These are phyloP conservation scores for Drosophila kepulauana DNA, from an alignment of 1,140 invertebrate genomes.

Conservation along the genomic window DNA sequence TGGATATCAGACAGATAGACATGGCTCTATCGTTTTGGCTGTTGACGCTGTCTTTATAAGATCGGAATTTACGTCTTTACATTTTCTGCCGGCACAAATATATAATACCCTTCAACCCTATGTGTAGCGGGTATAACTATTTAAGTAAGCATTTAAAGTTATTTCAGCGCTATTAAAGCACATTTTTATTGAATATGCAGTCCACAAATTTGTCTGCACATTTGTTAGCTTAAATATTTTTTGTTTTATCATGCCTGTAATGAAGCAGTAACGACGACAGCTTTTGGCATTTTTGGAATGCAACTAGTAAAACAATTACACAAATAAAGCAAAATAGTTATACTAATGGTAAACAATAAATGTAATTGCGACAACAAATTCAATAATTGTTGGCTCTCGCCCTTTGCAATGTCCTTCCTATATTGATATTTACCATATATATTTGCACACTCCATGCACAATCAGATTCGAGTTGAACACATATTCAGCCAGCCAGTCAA, in stretches of 20 bases:
- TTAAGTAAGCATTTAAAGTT: too few species aligned
- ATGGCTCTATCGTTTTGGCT: too few species aligned
- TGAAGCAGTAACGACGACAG: background rate
- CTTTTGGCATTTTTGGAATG: background rate
- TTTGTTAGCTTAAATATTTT: background rate
- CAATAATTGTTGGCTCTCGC: slow-evolving; percentile 12
- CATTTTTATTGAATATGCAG: too few species aligned
- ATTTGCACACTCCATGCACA: slow-evolving; percentile 7
- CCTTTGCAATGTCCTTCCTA: slow-evolving; percentile 3
- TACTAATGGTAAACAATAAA: slow-evolving; percentile 4
- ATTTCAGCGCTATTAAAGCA: too few species aligned
- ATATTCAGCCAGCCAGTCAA: background rate
- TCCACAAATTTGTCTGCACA: background rate
- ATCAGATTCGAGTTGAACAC: background rate
- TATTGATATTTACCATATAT: slow-evolving; percentile 9
- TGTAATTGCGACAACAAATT: slow-evolving; percentile 18
- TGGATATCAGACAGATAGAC: too few species aligned
- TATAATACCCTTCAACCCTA: too few species aligned
- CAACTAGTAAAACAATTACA: background rate
- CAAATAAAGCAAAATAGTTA: slow-evolving; percentile 1
- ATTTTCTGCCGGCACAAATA: too few species aligned
- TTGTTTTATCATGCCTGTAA: background rate
- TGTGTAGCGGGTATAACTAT: too few species aligned
- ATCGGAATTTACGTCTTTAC: too few species aligned
- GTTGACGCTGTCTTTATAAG: too few species aligned